Evolutionary conservation across 2,797 vertebrate species (phyloP).

Genomic region (Semotilus atromaculatus): DNA sequence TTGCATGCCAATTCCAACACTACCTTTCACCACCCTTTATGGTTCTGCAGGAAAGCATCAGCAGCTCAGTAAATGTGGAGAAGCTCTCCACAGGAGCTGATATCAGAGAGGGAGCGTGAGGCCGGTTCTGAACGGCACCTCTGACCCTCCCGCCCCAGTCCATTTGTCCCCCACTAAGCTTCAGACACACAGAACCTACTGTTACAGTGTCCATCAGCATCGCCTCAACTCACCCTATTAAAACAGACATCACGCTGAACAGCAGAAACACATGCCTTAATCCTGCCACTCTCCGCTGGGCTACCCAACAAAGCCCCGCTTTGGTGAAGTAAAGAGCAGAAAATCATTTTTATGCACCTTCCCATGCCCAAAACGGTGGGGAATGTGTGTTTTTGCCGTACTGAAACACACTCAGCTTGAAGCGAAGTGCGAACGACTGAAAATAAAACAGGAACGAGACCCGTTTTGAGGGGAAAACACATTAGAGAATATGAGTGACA

Average conservation of each 20-base stretch:
- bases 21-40: constrained; percentile 59
- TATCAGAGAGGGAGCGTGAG: constrained; percentile 47
- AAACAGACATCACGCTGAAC: constrained; percentile 71
- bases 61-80: constrained; percentile 64
- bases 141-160: constrained; percentile 36
- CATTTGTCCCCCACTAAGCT: constrained; percentile 57
- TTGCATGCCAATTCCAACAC: constrained; percentile 74
- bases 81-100: constrained; percentile 55
- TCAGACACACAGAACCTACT: constrained; percentile 72
- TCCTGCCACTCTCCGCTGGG: constrained; percentile 30
- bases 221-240: constrained; percentile 70
- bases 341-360: constrained; percentile 66
- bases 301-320: constrained; percentile 66
- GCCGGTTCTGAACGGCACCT: constrained; percentile 55
- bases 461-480: constrained; percentile 10
- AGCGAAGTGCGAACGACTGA: constrained; percentile 69
- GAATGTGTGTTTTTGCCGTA: constrained; percentile 51
- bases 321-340: constrained; percentile 66
- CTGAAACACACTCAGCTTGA: constrained; percentile 70
- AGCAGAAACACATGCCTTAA: constrained; percentile 58
- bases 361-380: constrained; percentile 49
- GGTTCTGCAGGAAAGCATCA: constrained; percentile 67
- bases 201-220: constrained; percentile 65
- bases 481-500: constrained; percentile 22
- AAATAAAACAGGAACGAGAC: constrained; percentile 63